phyloP scores from a whole-genome alignment of 2,888 invertebrate genomes.

The Hypselothyrea guttata region DNA sequence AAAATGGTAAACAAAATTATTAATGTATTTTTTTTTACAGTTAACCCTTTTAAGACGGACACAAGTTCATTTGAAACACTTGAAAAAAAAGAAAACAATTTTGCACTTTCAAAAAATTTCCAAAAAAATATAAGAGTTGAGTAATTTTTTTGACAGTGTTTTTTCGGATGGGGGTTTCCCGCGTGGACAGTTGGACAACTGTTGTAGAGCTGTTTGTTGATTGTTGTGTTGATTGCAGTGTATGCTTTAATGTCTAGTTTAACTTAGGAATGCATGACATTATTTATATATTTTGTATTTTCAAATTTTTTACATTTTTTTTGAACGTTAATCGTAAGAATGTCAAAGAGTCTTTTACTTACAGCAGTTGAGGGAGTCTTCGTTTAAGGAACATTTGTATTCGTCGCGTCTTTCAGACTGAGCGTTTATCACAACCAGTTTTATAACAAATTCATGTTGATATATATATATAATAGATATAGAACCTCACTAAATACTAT shows the following conservation, averaged over 20 bases:
- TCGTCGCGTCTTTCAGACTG: constrained; percentile 49
- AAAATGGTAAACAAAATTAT: no score
- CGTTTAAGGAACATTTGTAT: constrained; percentile 68
- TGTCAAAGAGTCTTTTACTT: constrained; percentile 65
- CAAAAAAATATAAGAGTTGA: constrained; percentile 6
- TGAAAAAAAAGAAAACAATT: constrained; percentile 20
- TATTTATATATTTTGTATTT: constrained; percentile 8
- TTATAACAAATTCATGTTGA: constrained; percentile 14
- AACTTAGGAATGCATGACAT: constrained; percentile 42
- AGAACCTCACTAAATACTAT: constrained; percentile 53
- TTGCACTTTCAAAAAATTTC: constrained; percentile 33
- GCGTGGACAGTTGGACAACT: constrained; percentile 22
- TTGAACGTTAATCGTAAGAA: constrained; percentile 17
- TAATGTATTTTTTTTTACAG: no score
- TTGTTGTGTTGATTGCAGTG: constrained; percentile 25
- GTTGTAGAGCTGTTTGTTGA: constrained; percentile 21
- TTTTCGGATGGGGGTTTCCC: constrained; percentile 16
- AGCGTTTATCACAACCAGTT: constrained; percentile 45
- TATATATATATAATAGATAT: constrained; percentile 27
- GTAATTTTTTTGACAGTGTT: constrained; percentile 8
- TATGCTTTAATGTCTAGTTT: constrained; percentile 36
- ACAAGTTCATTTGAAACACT: constrained; percentile 29
- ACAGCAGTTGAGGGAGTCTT: constrained; percentile 68
- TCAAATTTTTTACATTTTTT: constrained; percentile 9
- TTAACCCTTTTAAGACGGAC: constrained; percentile 19